Evolutionary conservation across 1,140 invertebrate genomes (phyloP).

Genomic region (Meloidogyne hapla): DNA sequence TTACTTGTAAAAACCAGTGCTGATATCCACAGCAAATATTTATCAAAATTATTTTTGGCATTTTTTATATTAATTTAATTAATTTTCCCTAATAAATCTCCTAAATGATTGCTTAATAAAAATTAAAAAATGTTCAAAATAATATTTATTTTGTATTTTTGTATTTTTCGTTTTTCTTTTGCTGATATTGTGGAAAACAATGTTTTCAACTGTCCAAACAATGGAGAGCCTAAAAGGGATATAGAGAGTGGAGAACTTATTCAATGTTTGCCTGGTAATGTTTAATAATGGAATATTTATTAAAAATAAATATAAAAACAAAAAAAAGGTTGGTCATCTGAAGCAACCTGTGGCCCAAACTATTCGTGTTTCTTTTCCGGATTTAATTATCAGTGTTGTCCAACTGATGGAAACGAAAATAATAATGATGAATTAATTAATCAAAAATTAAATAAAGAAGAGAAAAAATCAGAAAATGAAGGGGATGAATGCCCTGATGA

Average conservation of each 20-base stretch:
- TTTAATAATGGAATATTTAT: neutral
- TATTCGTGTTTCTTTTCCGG: constrained; percentile 52
- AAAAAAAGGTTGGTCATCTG: constrained; percentile 42
- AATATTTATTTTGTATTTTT: constrained; percentile 10
- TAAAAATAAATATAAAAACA: neutral
- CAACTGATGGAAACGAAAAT: constrained; percentile 9
- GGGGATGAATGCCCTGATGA: constrained; percentile 38
- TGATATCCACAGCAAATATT: neutral
- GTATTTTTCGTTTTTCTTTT: neutral
- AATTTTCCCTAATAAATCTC: too few species aligned
- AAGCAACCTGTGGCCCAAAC: constrained; percentile 41
- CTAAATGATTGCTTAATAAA: neutral
- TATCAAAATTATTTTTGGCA: neutral
- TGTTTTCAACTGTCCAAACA: constrained; percentile 45
- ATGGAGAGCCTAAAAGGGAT: constrained; percentile 43
- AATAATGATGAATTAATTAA: neutral
- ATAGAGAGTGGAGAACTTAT: constrained; percentile 37
- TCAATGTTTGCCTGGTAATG: constrained; percentile 48
- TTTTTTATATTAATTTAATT: neutral
- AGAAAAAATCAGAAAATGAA: neutral
- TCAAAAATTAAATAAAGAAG: neutral
- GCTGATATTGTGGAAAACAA: neutral
- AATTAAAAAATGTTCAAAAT: constrained; percentile 8
- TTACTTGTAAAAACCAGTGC: neutral
- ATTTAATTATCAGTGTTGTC: constrained; percentile 53